These are phyloP conservation scores for Pseudomyrmex concolor DNA, from an alignment of 1,140 invertebrate genomes.

Conservation along the genomic window DNA sequence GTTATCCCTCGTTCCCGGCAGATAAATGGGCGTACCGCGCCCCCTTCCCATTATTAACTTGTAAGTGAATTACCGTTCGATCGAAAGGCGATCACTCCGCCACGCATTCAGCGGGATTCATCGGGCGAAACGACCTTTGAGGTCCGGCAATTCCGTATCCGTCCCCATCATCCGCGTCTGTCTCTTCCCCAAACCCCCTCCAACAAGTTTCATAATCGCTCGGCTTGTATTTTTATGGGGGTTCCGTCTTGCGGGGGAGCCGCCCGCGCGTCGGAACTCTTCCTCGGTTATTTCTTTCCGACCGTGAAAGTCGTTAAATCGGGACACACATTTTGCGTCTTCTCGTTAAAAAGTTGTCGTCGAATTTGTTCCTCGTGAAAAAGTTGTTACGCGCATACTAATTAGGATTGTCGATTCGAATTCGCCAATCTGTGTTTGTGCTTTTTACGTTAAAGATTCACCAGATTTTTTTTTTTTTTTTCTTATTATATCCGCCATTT, in stretches of 20 bases:
- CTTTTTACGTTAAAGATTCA: no score
- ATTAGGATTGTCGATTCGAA: slow-evolving; percentile 3
- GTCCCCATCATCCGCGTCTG: slow-evolving; percentile 34
- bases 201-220: slow-evolving; percentile 62
- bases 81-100: slow-evolving; percentile 80
- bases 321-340: slow-evolving; percentile 15
- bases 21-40: slow-evolving; percentile 81
- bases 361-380: neutral
- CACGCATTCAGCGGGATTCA: slow-evolving; percentile 74
- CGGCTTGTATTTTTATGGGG: slow-evolving; percentile 68
- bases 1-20: slow-evolving; percentile 66
- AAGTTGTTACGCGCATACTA: neutral
- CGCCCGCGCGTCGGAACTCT: neutral
- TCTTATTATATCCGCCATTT: no score
- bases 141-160: slow-evolving; percentile 75
- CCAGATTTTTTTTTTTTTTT: no score
- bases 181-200: slow-evolving; percentile 4
- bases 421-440: neutral
- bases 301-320: slow-evolving; percentile 39
- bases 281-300: neutral
- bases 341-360: slow-evolving; percentile 25
- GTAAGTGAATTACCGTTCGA: slow-evolving; percentile 85
- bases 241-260: slow-evolving; percentile 11
- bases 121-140: slow-evolving; percentile 79
- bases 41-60: slow-evolving; percentile 83